Percentiles rank a stretch among this genome's conserved stretches.
These are phyloP conservation scores for Cheilosia grossa DNA, from an alignment of 2,888 invertebrate genomes.

Conservation along the genomic window DNA sequence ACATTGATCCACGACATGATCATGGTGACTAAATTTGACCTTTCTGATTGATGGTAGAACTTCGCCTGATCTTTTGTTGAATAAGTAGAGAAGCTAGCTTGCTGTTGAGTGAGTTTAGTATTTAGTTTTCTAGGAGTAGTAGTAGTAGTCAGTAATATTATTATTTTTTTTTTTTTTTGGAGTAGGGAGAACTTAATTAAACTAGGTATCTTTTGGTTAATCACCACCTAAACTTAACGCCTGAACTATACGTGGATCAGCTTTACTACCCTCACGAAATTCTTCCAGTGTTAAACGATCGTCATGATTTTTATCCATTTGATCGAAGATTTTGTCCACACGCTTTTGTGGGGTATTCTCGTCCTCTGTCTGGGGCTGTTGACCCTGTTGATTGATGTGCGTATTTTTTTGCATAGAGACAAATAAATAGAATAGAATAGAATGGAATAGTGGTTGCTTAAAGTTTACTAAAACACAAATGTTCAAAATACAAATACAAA, in stretches of 20 bases:
- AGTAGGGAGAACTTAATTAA: constrained; percentile 74
- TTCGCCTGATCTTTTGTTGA: not conserved
- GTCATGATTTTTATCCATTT: constrained; percentile 99
- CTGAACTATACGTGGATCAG: constrained; percentile 98
- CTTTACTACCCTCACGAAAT: constrained; percentile 98
- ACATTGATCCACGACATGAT: not conserved
- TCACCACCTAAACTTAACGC: constrained; percentile 94
- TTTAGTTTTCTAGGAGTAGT: constrained; percentile 44
- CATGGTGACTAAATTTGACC: not conserved
- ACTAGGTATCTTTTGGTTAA: constrained; percentile 83
- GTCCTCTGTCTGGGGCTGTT: constrained; percentile 93
- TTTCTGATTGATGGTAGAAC: not conserved
- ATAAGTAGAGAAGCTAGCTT: constrained; percentile 53
- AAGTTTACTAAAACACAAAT: not conserved
- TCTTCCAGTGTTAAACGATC: constrained; percentile 97
- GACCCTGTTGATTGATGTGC: constrained; percentile 86
- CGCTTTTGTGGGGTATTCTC: constrained; percentile 97
- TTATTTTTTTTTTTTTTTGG: constrained; percentile 48
- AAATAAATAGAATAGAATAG: constrained; percentile 16
- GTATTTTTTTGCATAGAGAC: constrained; percentile 2
- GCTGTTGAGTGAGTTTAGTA: constrained; percentile 42
- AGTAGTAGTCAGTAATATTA: constrained; percentile 39
- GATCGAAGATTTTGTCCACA: constrained; percentile 99
- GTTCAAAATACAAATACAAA: too few species aligned
- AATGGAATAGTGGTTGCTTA: not conserved